phyloP scores from a whole-genome alignment of 2,113 vertebrate species.

The Hemiscyllium ocellatum region DNA sequence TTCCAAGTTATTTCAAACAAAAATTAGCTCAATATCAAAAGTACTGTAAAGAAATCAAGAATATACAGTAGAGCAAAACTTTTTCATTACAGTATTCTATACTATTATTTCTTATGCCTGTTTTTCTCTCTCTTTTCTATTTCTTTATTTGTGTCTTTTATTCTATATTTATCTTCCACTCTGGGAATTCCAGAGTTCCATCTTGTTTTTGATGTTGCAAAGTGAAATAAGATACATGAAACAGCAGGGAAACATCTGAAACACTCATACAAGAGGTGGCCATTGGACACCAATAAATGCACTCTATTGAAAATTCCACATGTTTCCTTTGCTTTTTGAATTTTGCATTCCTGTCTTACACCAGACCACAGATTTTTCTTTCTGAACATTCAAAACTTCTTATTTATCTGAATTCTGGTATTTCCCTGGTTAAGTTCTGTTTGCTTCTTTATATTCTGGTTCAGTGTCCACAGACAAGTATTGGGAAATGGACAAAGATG shows the following conservation, averaged over 20 bases:
- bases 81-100: not conserved
- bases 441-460: conserved; percentile 1
- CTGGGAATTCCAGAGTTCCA: not conserved
- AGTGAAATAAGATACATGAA: not conserved
- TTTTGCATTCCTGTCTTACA: not conserved
- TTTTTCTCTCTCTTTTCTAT: not conserved
- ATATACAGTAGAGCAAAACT: not conserved
- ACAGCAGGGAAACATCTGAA: not conserved
- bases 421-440: not conserved
- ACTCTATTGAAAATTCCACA: not conserved
- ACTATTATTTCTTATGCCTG: not conserved
- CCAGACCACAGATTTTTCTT: not conserved
- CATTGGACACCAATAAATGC: not conserved
- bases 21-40: not conserved
- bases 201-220: not conserved
- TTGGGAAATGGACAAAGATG: conserved; percentile 43
- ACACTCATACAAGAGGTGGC: not conserved
- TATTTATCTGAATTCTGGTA: not conserved
- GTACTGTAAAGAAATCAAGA: not conserved
- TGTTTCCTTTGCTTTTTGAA: not conserved
- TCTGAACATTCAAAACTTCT: not conserved
- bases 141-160: not conserved
- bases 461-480: conserved; percentile 34
- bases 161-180: not conserved
- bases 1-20: not conserved